Base-by-base conservation (phyloP, 2,888 invertebrate genomes). In the Eucera pruinosa region DNA sequence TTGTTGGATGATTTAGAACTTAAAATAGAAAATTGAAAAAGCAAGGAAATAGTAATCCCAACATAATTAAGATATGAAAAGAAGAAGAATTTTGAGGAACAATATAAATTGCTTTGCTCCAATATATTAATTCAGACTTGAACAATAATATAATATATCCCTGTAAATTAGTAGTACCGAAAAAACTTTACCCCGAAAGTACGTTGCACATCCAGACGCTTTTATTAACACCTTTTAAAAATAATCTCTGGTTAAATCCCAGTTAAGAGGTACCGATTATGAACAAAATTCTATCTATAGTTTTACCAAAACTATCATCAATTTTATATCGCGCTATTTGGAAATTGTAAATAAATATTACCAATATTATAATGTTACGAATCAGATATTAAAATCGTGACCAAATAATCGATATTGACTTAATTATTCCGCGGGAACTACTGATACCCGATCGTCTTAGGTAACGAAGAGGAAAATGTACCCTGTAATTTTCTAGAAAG, bases 401-500 rank as follows among this genome's bases (percentile, higher is more conserved):
- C 13, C 33, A 25, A n/a, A 9, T 2, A 15, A 18, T 7, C 36
- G 5, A 33, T 48, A 23, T 41, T 62, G 58, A 62, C 39, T 50
- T 66, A 27, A 57, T 60, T 43, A 36, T 54, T 58, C 43, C 25
- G n/a, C 27, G 18, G 33, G 23, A 20, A 11, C 2, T 5, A 5
- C 11, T 9, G 74, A 68, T 18, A 68, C 45, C 23, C 25, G 62
- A 77, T 33, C 27, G 13, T 11, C 11, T 25, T n/a, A 15, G 45
- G 30, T 62, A 55, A 33, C 57, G n/a, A n/a, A n/a, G 74, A 60
- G 62, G 68, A 55, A 55, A 69, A 75, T 55, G 41, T 67, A 47
- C 45, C 47, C 67, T 3, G 39, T 45, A 50, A 61, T 75, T 75
- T 75, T 23, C 55, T 55, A 45, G 78, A 69, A 65, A 65, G 48